These are phyloP conservation scores for Heliconius ismenius DNA, from an alignment of 2,888 invertebrate genomes.

Conservation along the genomic window DNA sequence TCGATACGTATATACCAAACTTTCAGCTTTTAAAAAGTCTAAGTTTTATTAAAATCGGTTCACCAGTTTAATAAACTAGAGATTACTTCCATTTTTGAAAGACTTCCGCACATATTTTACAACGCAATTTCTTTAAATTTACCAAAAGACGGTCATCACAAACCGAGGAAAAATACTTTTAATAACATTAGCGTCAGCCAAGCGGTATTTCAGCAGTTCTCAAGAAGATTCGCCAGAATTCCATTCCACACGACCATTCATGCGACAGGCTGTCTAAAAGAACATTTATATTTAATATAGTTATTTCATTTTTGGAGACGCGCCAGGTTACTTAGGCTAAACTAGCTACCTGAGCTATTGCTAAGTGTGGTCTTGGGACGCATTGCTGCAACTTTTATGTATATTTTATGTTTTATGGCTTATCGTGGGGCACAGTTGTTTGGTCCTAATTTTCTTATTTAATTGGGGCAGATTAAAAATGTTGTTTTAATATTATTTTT, in stretches of 20 bases:
- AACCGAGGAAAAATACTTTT: constrained; percentile 21
- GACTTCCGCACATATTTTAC: too few relatives aligned
- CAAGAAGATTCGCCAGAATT: constrained; percentile 34
- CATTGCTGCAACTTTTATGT: constrained; percentile 29
- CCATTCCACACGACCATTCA: constrained; percentile 34
- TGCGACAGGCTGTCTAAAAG: constrained; percentile 39
- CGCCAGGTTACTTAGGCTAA: constrained; percentile 66
- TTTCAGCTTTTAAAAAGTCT: too few relatives aligned
- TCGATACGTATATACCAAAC: too few relatives aligned
- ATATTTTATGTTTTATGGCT: constrained; percentile 17
- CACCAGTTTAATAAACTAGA: too few relatives aligned
- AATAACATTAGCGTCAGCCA: constrained; percentile 21
- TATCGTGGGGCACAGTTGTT: neutral
- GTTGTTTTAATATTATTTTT: neutral
- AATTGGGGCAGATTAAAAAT: neutral
- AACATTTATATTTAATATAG: constrained; percentile 66
- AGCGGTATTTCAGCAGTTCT: constrained; percentile 24
- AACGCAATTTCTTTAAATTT: neutral
- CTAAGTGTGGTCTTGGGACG: constrained; percentile 36
- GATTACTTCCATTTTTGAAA: too few relatives aligned
- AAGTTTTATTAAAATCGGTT: too few relatives aligned
- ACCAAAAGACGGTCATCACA: constrained; percentile 4
- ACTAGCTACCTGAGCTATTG: constrained; percentile 59
- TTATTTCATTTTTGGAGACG: constrained; percentile 63
- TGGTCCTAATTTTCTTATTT: neutral